Evolutionary conservation across 2,888 invertebrate genomes (phyloP).

Genomic region (Lydus trimaculatus): DNA sequence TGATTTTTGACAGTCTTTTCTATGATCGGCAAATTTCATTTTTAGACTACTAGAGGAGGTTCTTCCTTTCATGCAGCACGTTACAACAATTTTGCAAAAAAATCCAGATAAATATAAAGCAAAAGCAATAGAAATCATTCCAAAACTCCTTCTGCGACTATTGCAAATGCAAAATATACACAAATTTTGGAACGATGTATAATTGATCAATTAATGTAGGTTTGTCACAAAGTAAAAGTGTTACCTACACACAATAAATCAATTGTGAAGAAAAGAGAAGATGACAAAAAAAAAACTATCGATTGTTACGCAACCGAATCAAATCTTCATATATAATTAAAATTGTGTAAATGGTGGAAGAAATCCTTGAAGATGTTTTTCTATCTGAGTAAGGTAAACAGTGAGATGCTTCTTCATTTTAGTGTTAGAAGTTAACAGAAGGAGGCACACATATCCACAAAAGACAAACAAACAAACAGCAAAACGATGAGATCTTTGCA

Average conservation of each 20-base stretch:
- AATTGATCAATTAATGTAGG: background rate
- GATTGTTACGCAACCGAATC: conserved; percentile 24
- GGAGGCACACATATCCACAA: too few relatives aligned
- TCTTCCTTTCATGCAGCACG: too few relatives aligned
- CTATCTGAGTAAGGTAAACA: conserved; percentile 30
- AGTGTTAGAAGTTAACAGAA: conserved; percentile 29
- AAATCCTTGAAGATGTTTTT: conserved; percentile 38
- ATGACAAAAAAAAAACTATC: background rate
- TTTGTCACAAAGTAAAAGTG: background rate
- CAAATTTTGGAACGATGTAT: background rate
- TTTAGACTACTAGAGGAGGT: too few relatives aligned
- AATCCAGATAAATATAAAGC: too few relatives aligned
- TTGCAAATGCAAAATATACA: too few relatives aligned
- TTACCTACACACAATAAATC: background rate
- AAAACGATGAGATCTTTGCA: conserved; percentile 34
- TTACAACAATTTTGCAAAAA: too few relatives aligned
- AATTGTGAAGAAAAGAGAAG: background rate
- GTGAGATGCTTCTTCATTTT: conserved; percentile 39
- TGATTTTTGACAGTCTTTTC: too few relatives aligned
- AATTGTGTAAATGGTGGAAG: conserved; percentile 28
- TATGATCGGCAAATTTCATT: too few relatives aligned
- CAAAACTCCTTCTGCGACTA: too few relatives aligned
- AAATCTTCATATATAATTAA: conserved; percentile 27
- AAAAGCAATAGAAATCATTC: too few relatives aligned
- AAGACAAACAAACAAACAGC: conserved; percentile 14